These are phyloP conservation scores for Vipera ursinii DNA, from an alignment of 2,797 vertebrate genomes.

Conservation along the genomic window DNA sequence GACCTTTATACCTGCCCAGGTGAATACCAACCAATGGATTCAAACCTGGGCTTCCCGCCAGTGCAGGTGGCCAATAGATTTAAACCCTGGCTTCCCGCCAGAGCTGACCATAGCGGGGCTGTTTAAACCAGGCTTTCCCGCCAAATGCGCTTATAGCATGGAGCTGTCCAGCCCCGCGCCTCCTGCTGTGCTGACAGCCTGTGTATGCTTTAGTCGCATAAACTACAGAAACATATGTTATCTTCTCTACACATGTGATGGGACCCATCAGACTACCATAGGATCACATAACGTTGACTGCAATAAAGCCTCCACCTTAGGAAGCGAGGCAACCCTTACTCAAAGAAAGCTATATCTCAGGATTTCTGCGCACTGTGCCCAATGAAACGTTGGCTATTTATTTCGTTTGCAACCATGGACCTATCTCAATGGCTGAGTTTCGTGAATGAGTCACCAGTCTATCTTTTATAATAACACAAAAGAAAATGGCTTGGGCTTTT, in stretches of 20 bases:
- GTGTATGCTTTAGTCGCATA: no score
- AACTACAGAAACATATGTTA: neutral
- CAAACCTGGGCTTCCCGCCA: no score
- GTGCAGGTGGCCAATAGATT: no score
- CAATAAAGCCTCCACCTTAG: neutral
- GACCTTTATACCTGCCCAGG: no score
- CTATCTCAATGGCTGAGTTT: neutral
- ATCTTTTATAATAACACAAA: slow-evolving; percentile 9
- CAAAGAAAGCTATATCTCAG: slow-evolving; percentile 19
- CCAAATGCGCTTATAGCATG: no score
- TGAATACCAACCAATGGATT: no score
- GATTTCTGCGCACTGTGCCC: slow-evolving; percentile 16
- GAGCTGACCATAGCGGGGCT: no score
- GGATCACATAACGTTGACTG: neutral
- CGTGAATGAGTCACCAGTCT: neutral
- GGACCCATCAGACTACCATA: neutral
- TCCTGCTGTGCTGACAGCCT: no score
- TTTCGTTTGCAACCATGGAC: neutral
- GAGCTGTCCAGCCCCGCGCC: no score
- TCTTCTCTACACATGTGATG: neutral
- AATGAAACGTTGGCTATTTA: slow-evolving; percentile 16
- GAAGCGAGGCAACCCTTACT: neutral
- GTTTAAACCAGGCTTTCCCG: no score
- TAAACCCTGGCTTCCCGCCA: no score
- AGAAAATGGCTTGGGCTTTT: neutral